Percentiles rank a stretch among this genome's conserved stretches.
Conservation (phyloP, 1,140 invertebrate species). For the Drosophila busckii region DNA sequence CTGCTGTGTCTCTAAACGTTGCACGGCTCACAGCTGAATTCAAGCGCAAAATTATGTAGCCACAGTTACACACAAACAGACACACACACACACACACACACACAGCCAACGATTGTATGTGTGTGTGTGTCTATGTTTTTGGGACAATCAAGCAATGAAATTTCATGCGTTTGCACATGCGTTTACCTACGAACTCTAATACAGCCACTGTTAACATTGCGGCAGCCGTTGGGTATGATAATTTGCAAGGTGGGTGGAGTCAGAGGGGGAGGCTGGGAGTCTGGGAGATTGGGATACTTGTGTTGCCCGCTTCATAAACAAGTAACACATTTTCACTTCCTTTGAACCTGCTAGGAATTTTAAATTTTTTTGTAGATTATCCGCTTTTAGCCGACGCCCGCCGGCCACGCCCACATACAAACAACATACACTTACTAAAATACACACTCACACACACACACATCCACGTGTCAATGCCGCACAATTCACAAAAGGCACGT, state of each 20-base stretch:
- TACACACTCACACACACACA: conserved; percentile 13
- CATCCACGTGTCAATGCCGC: conserved; percentile 46
- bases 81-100: conserved; percentile 4
- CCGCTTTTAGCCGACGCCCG: conserved; percentile 54
- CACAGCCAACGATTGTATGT: conserved; percentile 1
- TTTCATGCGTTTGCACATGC: conserved; percentile 75
- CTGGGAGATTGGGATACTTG: too few species aligned
- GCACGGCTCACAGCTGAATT: conserved; percentile 67
- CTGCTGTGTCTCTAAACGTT: conserved; percentile 41
- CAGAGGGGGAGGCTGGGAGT: too few species aligned
- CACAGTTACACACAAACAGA: conserved; percentile 40
- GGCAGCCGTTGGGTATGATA: too few species aligned
- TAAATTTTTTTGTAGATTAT: conserved; percentile 70
- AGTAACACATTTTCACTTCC: conserved; percentile 77
- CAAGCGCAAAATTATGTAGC: conserved; percentile 76
- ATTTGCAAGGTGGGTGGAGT: too few species aligned
- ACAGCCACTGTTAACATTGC: too few species aligned
- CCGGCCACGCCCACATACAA: conserved; percentile 39
- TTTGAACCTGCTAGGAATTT: conserved; percentile 74
- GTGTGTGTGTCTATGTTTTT: conserved; percentile 42
- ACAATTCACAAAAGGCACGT: conserved; percentile 72
- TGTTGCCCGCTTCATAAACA: conserved; percentile 51
- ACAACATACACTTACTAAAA: neutral
- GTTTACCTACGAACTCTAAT: too few species aligned
- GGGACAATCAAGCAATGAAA: conserved; percentile 76